Evolutionary conservation across 2,888 invertebrate genomes (phyloP), one percentile per base, ranked within the genome.

Genomic region (Cerceris rybyensis): DNA sequence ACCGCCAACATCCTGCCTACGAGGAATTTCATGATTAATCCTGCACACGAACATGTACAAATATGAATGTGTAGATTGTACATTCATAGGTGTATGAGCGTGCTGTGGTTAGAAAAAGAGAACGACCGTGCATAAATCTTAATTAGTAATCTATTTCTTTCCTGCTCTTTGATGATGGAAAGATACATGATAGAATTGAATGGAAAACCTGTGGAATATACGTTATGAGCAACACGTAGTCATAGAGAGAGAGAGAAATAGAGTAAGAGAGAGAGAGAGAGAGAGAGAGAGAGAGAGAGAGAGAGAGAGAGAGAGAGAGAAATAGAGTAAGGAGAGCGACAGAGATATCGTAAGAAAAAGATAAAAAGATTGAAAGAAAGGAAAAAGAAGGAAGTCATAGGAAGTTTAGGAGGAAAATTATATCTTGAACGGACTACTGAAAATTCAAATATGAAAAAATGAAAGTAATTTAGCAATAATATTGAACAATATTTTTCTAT

Each of bases 11-110:
- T 84, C 83, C 75, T 71, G 70, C 64, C 55, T 59, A 63, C 28
- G 60, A 71, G 67, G 60, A 73, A 75, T 66, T 84, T 78, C 74
- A 72, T 82, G 80, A 84, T 60, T 74, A 75, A 80, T 77, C 73
- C 43, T 75, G 49, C 13, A 14, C 46, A 39, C 28, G 13, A 16
- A 6, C 9, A 11, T 11, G 6, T 11, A 28, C 17, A 7, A 2
- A 8, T 8, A 6, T 28, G 7, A 6, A 52, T 17, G 16, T 28
- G 13, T 14, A 6, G 4, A 50, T 28, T 17, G 16, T 43, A 9
- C 1, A 43, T 2, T 9, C n/a, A 5, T 13, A 6, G 8, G 52
- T 14, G 57, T 16, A 46, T 28, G 49, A 9, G 41, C 9, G 16
- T 16, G 59, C 16, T 28, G 28, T 28, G 28, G 28, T 28, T 28